Percentiles rank a stretch among this genome's conserved stretches.
Evolutionary conservation across 2,888 invertebrate genomes (phyloP).

Genomic region (Automeris io): DNA sequence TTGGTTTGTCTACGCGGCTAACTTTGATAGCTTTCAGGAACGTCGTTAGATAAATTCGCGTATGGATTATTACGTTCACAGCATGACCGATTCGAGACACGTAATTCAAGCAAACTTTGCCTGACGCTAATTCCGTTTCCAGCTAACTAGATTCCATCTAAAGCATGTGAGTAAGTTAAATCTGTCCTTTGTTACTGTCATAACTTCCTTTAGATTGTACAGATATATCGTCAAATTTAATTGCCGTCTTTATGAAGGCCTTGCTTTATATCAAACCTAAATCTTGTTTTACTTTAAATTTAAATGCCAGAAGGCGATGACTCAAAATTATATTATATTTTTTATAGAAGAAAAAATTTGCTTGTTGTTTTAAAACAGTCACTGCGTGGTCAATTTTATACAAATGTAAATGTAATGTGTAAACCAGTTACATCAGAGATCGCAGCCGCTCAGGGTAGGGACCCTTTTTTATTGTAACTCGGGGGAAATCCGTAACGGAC

Average conservation of each 20-base stretch:
- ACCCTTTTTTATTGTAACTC: too few species aligned
- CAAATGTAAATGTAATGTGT: too few species aligned
- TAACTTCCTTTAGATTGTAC: not conserved
- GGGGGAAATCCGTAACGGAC: too few species aligned
- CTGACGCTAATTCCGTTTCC: slow-evolving; percentile 21
- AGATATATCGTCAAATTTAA: not conserved
- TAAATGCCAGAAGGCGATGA: too few species aligned
- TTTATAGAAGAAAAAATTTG: too few species aligned
- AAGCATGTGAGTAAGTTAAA: not conserved
- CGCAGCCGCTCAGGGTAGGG: too few species aligned
- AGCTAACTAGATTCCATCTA: slow-evolving; percentile 6
- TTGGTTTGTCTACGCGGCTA: slow-evolving; percentile 57
- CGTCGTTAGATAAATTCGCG: slow-evolving; percentile 51
- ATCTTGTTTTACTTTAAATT: not conserved
- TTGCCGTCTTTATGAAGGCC: not conserved
- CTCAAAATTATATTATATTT: too few species aligned
- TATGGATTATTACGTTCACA: slow-evolving; percentile 45
- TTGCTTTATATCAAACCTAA: not conserved
- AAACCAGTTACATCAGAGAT: too few species aligned
- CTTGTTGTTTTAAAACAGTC: too few species aligned
- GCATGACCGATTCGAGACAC: slow-evolving; percentile 37
- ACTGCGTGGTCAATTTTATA: too few species aligned
- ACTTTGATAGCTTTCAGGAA: slow-evolving; percentile 64
- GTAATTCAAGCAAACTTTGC: slow-evolving; percentile 38
- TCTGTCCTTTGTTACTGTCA: slow-evolving; percentile 1